A percentile compares a stretch with the other conserved stretches of the same genome.
These are phyloP conservation scores for Iphiclides podalirius DNA, from an alignment of 2,888 invertebrate genomes.

Conservation along the genomic window DNA sequence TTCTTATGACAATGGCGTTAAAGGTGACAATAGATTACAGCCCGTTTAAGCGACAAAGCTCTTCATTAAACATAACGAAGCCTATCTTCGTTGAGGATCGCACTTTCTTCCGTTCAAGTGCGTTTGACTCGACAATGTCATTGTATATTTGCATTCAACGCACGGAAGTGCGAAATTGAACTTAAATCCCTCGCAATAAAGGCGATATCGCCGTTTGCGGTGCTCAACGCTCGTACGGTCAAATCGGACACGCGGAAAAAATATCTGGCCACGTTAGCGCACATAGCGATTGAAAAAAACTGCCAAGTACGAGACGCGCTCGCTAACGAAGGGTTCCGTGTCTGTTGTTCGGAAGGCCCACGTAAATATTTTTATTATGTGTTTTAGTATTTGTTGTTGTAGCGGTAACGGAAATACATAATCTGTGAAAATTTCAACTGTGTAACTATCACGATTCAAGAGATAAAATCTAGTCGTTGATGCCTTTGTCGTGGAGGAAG, in stretches of 20 bases:
- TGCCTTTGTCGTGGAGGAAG: constrained; percentile 31
- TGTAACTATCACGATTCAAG: too few relatives aligned
- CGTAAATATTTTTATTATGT: too few relatives aligned
- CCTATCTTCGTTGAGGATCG: constrained; percentile 34
- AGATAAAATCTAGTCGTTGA: too few relatives aligned
- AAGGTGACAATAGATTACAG: constrained; percentile 10
- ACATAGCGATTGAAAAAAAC: constrained; percentile 71
- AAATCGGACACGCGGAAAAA: constrained; percentile 49
- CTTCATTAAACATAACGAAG: constrained; percentile 32
- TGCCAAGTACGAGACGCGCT: constrained; percentile 30
- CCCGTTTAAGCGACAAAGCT: constrained; percentile 29
- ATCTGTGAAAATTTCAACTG: too few relatives aligned
- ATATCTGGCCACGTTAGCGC: constrained; percentile 49
- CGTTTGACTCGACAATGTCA: constrained; percentile 48
- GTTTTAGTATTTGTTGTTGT: too few relatives aligned
- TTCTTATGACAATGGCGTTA: constrained; percentile 4
- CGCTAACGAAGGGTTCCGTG: constrained; percentile 24
- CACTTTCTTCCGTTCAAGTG: constrained; percentile 46
- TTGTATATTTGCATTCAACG: constrained; percentile 37
- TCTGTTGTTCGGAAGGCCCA: too few relatives aligned
- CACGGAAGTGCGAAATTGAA: constrained; percentile 20
- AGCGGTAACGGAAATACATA: too few relatives aligned
- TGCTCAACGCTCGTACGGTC: constrained; percentile 29
- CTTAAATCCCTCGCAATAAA: constrained; percentile 20
- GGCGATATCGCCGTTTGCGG: constrained; percentile 7